These are phyloP conservation scores for Hyperoplus immaculatus DNA, from an alignment of 2,797 vertebrate genomes.

Conservation along the genomic window DNA sequence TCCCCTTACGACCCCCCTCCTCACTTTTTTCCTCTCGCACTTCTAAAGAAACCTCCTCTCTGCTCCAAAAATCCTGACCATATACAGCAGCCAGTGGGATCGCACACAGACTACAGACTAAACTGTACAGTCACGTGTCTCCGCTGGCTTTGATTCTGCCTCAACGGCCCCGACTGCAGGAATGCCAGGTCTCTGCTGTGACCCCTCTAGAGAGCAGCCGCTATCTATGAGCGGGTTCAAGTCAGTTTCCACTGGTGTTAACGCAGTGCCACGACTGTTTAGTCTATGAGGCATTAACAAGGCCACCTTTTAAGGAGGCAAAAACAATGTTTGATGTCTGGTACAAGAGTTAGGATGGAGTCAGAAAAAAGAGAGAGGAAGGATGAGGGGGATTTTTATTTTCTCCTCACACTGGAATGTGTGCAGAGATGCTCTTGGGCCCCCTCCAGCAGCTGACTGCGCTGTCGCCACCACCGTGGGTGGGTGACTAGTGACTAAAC, in stretches of 20 bases:
- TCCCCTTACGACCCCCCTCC: slow-evolving; percentile 14
- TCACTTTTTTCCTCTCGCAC: slow-evolving; percentile 24
- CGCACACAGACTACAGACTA: slow-evolving; percentile 41
- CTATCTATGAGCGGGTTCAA: slow-evolving; percentile 45
- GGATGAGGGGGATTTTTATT: slow-evolving; percentile 55
- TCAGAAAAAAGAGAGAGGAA: neutral
- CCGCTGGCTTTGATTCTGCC: slow-evolving; percentile 45
- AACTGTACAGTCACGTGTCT: slow-evolving; percentile 63
- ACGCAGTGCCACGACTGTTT: neutral
- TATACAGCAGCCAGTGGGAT: slow-evolving; percentile 67
- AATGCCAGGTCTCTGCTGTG: slow-evolving; percentile 51
- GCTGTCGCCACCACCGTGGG: slow-evolving; percentile 29
- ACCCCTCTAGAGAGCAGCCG: slow-evolving; percentile 41
- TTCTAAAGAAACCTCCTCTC: slow-evolving; percentile 65
- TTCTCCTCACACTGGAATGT: slow-evolving; percentile 72
- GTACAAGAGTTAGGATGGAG: neutral
- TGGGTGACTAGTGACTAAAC: slow-evolving; percentile 49
- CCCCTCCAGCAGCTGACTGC: slow-evolving; percentile 74
- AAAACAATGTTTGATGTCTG: slow-evolving; percentile 46
- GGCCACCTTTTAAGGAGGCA: slow-evolving; percentile 72
- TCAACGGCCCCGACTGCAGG: slow-evolving; percentile 40
- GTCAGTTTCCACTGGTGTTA: slow-evolving; percentile 11
- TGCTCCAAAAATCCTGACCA: slow-evolving; percentile 76
- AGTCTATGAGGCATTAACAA: slow-evolving; percentile 27
- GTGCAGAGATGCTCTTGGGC: slow-evolving; percentile 51